These are phyloP conservation scores for Daubentonia madagascariensis DNA, from an alignment of 2,113 vertebrate species.

Conservation along the genomic window DNA sequence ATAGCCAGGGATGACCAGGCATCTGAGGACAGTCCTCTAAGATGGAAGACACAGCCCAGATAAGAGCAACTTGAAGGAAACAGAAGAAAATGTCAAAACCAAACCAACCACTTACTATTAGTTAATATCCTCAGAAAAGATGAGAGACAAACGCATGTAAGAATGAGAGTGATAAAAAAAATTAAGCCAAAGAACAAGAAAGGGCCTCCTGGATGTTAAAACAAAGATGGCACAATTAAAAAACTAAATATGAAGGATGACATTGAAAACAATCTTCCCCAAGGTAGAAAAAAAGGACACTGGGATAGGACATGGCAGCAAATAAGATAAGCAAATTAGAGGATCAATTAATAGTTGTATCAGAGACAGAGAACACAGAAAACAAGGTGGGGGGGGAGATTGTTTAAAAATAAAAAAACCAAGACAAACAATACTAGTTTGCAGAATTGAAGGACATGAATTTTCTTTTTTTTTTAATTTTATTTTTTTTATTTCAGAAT, in stretches of 20 bases:
- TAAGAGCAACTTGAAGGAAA: not conserved
- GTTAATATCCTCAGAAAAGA: not conserved
- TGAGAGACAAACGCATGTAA: not conserved
- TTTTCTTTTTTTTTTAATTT: no score
- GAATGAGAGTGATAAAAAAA: not conserved
- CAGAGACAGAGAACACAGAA: not conserved
- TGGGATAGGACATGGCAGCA: not conserved
- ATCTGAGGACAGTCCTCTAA: not conserved
- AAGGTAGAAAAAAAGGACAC: not conserved
- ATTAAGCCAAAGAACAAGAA: not conserved
- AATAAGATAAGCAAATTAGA: not conserved
- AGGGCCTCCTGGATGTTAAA: not conserved
- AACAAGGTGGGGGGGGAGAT: not conserved
- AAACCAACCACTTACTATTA: not conserved
- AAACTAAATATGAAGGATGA: not conserved
- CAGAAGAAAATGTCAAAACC: not conserved
- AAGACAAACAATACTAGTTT: not conserved
- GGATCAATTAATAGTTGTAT: not conserved
- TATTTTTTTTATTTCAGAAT: no score
- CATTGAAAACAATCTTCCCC: not conserved
- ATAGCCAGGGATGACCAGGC: not conserved
- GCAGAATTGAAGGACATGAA: not conserved
- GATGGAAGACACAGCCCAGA: not conserved
- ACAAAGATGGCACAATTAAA: not conserved
- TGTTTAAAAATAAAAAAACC: not conserved